Evolutionary conservation across 2,113 vertebrate genomes (phyloP).

Genomic region (Gallinago media): DNA sequence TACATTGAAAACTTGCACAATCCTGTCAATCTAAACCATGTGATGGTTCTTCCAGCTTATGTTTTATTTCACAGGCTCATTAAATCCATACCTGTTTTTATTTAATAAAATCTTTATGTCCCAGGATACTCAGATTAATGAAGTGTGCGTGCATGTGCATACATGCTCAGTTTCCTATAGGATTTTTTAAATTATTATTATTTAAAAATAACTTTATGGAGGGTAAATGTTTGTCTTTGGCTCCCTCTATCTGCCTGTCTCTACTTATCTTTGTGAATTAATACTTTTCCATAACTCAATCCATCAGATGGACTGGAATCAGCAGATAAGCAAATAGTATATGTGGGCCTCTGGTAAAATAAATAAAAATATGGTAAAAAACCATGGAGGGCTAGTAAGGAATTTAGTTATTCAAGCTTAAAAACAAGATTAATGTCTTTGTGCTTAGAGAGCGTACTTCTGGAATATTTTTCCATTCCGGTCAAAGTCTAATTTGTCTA

Average conservation of each 20-base stretch:
- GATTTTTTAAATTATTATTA: neutral
- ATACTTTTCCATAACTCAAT: neutral
- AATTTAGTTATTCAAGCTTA: neutral
- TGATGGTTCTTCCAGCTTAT: slow-evolving; percentile 39
- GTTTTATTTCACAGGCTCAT: slow-evolving; percentile 37
- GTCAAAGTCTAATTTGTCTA: neutral
- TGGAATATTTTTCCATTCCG: neutral
- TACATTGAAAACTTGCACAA: neutral
- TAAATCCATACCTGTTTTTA: slow-evolving; percentile 47
- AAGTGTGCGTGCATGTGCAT: neutral
- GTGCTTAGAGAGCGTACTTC: neutral
- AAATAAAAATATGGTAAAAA: neutral
- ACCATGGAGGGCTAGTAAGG: neutral
- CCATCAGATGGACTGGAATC: neutral
- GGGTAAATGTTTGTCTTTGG: slow-evolving; percentile 65
- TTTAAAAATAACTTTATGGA: neutral
- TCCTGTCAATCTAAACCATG: slow-evolving; percentile 31
- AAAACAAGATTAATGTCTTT: neutral
- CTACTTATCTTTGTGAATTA: slow-evolving; percentile 19
- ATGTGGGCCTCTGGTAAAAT: neutral
- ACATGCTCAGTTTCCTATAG: neutral
- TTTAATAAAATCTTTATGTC: slow-evolving; percentile 31
- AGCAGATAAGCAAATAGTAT: neutral
- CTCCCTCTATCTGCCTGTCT: slow-evolving; percentile 65
- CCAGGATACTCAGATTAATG: slow-evolving; percentile 23